phyloP scores from a whole-genome alignment of 53 echinoderm and acorn worm genomes.

The Temnopleurus reevesii region DNA sequence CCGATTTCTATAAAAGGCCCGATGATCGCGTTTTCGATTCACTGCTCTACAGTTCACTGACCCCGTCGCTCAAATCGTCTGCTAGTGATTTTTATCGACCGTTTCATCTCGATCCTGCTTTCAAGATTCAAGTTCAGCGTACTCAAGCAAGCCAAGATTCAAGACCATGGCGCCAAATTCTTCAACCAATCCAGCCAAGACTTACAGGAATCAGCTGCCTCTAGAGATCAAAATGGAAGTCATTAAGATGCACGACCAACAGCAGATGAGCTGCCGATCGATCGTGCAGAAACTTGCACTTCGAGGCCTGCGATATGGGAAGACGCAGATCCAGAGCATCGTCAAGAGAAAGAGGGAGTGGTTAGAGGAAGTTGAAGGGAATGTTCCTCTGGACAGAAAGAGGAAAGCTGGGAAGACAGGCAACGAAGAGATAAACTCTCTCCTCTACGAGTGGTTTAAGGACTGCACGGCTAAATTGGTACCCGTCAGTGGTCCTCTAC shows the following conservation, averaged over 20 bases:
- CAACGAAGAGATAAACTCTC: slow-evolving; percentile 37
- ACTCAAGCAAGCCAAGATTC: too few species aligned
- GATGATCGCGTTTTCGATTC: too few species aligned
- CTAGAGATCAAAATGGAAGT: too few species aligned
- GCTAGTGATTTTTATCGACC: too few species aligned
- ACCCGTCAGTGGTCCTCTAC: neutral
- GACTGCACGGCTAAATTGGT: slow-evolving; percentile 6
- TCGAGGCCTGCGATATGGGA: slow-evolving; percentile 37
- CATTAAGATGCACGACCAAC: too few species aligned
- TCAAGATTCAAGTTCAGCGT: too few species aligned
- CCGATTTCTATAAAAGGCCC: too few species aligned
- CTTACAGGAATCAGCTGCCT: neutral
- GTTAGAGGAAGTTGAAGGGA: neutral
- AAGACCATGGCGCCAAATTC: too few species aligned
- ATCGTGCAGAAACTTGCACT: slow-evolving; percentile 15
- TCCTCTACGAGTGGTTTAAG: slow-evolving; percentile 51
- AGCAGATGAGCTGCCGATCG: slow-evolving; percentile 32
- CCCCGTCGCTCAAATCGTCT: too few species aligned
- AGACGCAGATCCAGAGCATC: slow-evolving; percentile 55
- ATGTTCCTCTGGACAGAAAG: neutral
- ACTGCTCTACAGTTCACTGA: too few species aligned
- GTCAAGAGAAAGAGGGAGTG: slow-evolving; percentile 47
- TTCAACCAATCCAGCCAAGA: too few species aligned
- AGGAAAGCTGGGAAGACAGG: slow-evolving; percentile 44
- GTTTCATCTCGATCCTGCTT: too few species aligned